Evolutionary conservation across 2,797 vertebrate genomes (phyloP).

Genomic region (Oryzias sinensis): DNA sequence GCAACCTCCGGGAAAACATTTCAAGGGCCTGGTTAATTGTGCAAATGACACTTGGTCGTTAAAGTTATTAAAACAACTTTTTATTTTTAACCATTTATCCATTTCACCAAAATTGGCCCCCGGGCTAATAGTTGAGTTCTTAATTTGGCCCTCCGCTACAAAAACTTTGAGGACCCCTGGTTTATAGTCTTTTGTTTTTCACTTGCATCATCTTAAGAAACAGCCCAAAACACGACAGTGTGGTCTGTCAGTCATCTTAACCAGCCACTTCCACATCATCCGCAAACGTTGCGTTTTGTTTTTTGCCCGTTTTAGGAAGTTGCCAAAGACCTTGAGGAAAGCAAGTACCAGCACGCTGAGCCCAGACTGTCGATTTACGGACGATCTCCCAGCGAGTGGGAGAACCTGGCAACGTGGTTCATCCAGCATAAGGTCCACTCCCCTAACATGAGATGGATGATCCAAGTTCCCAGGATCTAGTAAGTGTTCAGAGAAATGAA

Average conservation of each 20-base stretch:
- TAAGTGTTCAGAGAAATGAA: slow-evolving; percentile 69
- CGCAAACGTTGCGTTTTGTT: slow-evolving; percentile 21
- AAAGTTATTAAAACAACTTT: no score
- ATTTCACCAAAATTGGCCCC: no score
- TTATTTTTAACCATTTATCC: no score
- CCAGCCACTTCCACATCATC: background rate
- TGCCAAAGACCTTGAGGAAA: slow-evolving; percentile 88
- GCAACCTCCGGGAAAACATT: no score
- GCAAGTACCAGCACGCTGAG: slow-evolving; percentile 94
- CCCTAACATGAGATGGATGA: slow-evolving; percentile 95
- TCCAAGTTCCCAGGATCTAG: slow-evolving; percentile 97
- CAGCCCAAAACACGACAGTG: no score
- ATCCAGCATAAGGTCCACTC: slow-evolving; percentile 93
- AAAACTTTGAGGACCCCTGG: no score
- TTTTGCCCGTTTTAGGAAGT: slow-evolving; percentile 83
- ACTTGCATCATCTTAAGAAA: no score
- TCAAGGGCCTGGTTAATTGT: no score
- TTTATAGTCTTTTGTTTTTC: no score
- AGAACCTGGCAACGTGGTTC: slow-evolving; percentile 88
- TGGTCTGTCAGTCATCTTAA: slow-evolving; percentile 15
- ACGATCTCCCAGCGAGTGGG: slow-evolving; percentile 87
- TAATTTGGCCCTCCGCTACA: no score
- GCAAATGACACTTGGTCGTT: no score
- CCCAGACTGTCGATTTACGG: slow-evolving; percentile 95
- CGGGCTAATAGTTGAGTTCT: no score